Conservation (phyloP, 1,140 invertebrate genomes). For the Drepana arcuata region DNA sequence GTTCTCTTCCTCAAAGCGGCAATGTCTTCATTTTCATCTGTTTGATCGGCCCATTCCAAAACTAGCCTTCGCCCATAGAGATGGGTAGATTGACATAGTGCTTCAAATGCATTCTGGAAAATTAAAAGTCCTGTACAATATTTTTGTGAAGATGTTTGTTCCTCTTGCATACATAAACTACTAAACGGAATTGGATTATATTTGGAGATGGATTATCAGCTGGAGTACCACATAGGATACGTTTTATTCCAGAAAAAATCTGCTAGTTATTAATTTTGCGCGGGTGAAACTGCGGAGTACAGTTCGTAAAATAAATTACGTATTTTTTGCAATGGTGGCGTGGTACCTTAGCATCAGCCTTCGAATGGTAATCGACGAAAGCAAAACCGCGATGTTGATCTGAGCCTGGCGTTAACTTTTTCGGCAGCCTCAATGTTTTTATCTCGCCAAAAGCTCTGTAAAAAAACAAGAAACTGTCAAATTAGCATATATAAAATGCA, state of each 20-base stretch:
- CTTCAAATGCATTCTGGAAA: conserved; percentile 90
- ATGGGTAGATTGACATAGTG: conserved; percentile 95
- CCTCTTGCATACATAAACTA: too few relatives aligned
- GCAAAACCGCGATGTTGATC: conserved; percentile 95
- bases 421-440: conserved; percentile 92
- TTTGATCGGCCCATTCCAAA: conserved; percentile 95
- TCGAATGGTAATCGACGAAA: conserved; percentile 94
- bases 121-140: conserved; percentile 6
- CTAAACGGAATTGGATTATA: too few relatives aligned
- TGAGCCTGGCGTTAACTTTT: conserved; percentile 84
- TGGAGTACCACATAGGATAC: too few relatives aligned
- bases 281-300: too few relatives aligned
- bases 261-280: too few relatives aligned
- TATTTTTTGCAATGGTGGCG: too few relatives aligned
- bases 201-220: too few relatives aligned
- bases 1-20: conserved; percentile 89
- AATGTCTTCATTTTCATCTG: conserved; percentile 84
- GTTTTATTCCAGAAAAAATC: too few relatives aligned
- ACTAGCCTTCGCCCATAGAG: conserved; percentile 96
- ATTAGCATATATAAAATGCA: too few relatives aligned
- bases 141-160: conserved; percentile 19
- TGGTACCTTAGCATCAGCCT: conserved; percentile 96
- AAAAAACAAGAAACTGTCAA: conserved; percentile 17
- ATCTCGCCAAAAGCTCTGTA: conserved; percentile 94
- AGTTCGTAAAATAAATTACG: too few relatives aligned